Evolutionary conservation across 2,888 invertebrate genomes (phyloP).

Genomic region (Acleris holmiana): DNA sequence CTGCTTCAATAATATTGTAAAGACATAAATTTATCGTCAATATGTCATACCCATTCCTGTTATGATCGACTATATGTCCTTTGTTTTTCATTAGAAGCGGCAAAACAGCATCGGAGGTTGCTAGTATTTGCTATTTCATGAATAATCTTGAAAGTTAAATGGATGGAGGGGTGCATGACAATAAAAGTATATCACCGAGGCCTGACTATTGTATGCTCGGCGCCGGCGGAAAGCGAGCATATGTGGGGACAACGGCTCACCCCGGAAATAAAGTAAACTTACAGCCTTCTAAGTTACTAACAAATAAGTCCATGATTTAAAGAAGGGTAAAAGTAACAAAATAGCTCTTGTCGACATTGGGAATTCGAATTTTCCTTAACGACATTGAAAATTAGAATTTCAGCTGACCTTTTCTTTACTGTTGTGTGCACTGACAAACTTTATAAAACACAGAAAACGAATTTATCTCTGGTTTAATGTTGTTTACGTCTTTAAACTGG

Average conservation of each 20-base stretch:
- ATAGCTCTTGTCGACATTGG: too few species aligned
- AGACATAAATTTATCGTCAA: constrained; percentile 29
- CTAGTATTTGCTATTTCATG: constrained; percentile 56
- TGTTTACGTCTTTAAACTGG: too few species aligned
- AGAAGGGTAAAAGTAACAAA: too few species aligned
- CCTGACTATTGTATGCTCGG: constrained; percentile 75
- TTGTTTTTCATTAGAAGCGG: background rate
- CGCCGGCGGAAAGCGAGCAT: constrained; percentile 81
- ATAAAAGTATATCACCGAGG: constrained; percentile 82
- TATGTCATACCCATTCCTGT: constrained; percentile 9
- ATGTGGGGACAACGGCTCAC: constrained; percentile 74
- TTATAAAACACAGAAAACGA: too few species aligned
- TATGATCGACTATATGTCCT: background rate
- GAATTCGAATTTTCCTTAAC: too few species aligned
- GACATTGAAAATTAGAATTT: too few species aligned
- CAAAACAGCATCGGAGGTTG: constrained; percentile 42
- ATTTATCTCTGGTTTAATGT: too few species aligned
- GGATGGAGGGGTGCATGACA: constrained; percentile 74
- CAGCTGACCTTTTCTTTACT: too few species aligned
- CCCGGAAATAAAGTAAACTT: constrained; percentile 75
- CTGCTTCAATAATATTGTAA: constrained; percentile 32
- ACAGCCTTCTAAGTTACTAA: constrained; percentile 48
- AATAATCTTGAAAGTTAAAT: constrained; percentile 64
- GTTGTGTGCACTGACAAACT: too few species aligned
- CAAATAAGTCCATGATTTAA: constrained; percentile 1